These are phyloP conservation scores for Chymomyza procnemis DNA, from an alignment of 2,888 invertebrate genomes.

Conservation along the genomic window DNA sequence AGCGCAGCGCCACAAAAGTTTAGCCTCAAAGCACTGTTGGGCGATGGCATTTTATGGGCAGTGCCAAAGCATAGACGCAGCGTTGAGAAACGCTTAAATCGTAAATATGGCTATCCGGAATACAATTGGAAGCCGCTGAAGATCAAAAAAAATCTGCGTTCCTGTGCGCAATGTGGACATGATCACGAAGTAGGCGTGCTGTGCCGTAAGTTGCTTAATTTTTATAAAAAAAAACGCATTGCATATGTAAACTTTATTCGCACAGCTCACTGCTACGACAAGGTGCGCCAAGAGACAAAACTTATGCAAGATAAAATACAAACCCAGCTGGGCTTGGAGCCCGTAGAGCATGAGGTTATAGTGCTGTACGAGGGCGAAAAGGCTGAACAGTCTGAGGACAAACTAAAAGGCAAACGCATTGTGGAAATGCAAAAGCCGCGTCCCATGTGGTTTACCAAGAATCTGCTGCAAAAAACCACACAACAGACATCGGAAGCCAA, in stretches of 20 bases:
- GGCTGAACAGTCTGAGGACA: constrained; percentile 81
- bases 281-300: constrained; percentile 89
- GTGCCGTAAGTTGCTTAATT: constrained; percentile 84
- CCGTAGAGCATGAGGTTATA: constrained; percentile 90
- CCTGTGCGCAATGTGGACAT: constrained; percentile 91
- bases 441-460: constrained; percentile 92
- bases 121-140: constrained; percentile 85
- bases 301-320: constrained; percentile 88
- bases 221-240: background rate
- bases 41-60: constrained; percentile 86
- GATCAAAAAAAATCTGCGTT: constrained; percentile 86
- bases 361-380: constrained; percentile 92
- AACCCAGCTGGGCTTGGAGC: constrained; percentile 83
- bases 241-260: constrained; percentile 2
- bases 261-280: constrained; percentile 90
- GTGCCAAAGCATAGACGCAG: constrained; percentile 81
- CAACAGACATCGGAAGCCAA: constrained; percentile 82
- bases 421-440: constrained; percentile 91
- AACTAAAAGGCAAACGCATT: constrained; percentile 86
- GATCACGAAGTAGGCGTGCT: constrained; percentile 87
- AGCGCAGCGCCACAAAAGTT: constrained; percentile 58
- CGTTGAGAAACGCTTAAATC: constrained; percentile 85
- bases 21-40: constrained; percentile 83
- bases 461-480: constrained; percentile 88
- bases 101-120: constrained; percentile 86